Base-by-base conservation (phyloP, 2,113 vertebrate genomes). In the Arvicanthis niloticus region DNA sequence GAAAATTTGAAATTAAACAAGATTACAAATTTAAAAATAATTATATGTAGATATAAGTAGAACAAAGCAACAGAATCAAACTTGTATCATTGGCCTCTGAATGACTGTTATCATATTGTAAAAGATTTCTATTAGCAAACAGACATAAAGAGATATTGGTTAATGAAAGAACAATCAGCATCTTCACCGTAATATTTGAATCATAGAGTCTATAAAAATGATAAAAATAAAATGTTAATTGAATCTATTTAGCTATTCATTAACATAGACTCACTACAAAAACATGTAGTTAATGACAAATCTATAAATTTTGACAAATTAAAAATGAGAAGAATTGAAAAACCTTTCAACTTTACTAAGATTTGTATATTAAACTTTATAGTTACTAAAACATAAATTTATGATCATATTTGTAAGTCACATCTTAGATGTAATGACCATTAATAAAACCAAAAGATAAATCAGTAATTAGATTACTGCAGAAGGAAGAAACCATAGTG, bases 321-420 rank as follows among this genome's bases (percentile, higher is more conserved):
- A 15, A 89, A 56, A 56, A 40, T 24, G 19, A 62, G 15, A 70
- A 88, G 15, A 76, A 67, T 73, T 1, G 58, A 34, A 72, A 29
- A 77, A 34, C 4, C 45, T 65, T 65, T 60, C 29, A n/a, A 70
- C 19, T 72, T 72, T n/a, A 72, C 17, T 40, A 72, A n/a, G 1
- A 72, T 45, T 1, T 78, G 3, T 91, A 4, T 78, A 15, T 88
- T 70, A 81, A 93, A 58, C 2, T 56, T 31, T 76, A 65, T 8
- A 3, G 2, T 77, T 76, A 26, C 24, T 92, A 68, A 89, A 86
- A 85, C 91, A 93, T 80, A 96, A 96, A 91, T 68, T 4, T 0
- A 37, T 67, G 4, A 68, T 56, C 13, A 8, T 40, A 88, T 45
- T 73, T 60, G 3, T 45, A 10, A 82, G 22, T 73, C 40, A 82